Conservation (phyloP, 1,140 invertebrate species). For the Drosophila virilis region DNA sequence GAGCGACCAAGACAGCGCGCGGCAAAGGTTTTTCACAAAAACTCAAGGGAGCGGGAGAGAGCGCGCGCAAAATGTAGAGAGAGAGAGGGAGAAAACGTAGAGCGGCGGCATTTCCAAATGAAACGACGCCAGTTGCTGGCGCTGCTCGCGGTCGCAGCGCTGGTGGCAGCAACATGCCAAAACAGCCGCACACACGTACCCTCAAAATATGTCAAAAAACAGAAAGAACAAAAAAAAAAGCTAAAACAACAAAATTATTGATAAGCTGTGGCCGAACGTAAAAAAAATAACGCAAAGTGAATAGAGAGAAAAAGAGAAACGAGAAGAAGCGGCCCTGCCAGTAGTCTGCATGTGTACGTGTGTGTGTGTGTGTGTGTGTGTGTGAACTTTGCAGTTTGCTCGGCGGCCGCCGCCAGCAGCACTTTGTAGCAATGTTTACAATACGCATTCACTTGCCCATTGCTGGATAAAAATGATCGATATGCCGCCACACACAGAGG, state of each 20-base stretch:
- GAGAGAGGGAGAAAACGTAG: neutral
- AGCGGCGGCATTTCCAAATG: slow-evolving; percentile 33
- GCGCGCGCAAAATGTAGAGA: slow-evolving; percentile 10
- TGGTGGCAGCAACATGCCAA: slow-evolving; percentile 43
- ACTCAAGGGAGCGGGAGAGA: slow-evolving; percentile 11
- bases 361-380: slow-evolving; percentile 23
- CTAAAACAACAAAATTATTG: slow-evolving; percentile 43
- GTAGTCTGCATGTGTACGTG: slow-evolving; percentile 32
- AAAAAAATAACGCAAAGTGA: slow-evolving; percentile 20
- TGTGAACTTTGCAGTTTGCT: slow-evolving; percentile 78
- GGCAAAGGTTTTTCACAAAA: slow-evolving; percentile 33
- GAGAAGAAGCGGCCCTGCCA: slow-evolving; percentile 26
- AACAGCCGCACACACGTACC: slow-evolving; percentile 38
- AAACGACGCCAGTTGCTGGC: slow-evolving; percentile 13
- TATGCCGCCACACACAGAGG: slow-evolving; percentile 16
- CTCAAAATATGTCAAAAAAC: slow-evolving; percentile 33
- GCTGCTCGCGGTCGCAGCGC: neutral
- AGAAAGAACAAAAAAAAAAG: slow-evolving; percentile 29
- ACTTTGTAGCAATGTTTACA: slow-evolving; percentile 52
- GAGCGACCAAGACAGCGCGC: slow-evolving; percentile 1
- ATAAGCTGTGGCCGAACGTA: slow-evolving; percentile 36
- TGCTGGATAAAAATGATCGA: slow-evolving; percentile 30
- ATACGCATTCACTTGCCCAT: slow-evolving; percentile 22
- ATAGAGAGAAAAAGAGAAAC: slow-evolving; percentile 14
- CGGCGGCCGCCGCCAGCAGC: slow-evolving; percentile 22